Evolutionary conservation across 2,888 invertebrate species (phyloP).

Genomic region (Harpalus rubripes): DNA sequence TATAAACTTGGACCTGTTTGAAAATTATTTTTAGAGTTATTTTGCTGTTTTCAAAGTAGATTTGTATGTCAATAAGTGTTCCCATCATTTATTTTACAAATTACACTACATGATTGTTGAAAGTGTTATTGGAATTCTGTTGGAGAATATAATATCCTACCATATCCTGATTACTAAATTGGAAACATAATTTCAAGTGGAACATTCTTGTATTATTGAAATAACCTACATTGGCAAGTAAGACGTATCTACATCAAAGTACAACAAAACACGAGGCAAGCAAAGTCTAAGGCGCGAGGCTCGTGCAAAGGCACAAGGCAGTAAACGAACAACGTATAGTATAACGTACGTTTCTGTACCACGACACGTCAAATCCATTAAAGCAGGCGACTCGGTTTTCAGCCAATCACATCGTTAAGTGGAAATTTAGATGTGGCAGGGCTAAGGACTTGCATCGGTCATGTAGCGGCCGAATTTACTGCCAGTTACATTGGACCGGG

Average conservation of each 20-base stretch:
- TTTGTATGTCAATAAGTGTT: too few relatives aligned
- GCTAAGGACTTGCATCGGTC: constrained; percentile 50
- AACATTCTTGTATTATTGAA: background rate
- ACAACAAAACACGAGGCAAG: constrained; percentile 41
- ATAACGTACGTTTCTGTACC: constrained; percentile 25
- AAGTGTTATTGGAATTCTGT: background rate
- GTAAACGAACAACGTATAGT: constrained; percentile 16
- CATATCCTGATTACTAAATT: background rate
- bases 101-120: background rate
- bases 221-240: constrained; percentile 9
- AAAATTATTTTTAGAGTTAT: too few relatives aligned
- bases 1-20: too few relatives aligned
- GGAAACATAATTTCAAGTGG: background rate
- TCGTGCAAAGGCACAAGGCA: background rate
- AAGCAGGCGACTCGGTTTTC: constrained; percentile 49
- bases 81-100: background rate
- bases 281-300: background rate
- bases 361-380: constrained; percentile 58
- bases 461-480: constrained; percentile 53
- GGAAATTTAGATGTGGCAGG: constrained; percentile 56
- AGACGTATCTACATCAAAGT: constrained; percentile 6
- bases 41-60: too few relatives aligned
- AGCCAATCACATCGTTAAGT: constrained; percentile 58
- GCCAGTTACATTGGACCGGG: constrained; percentile 31
- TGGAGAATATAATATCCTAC: background rate